Conservation (phyloP, 2,797 vertebrate species). For the Sitta carolinensis region DNA sequence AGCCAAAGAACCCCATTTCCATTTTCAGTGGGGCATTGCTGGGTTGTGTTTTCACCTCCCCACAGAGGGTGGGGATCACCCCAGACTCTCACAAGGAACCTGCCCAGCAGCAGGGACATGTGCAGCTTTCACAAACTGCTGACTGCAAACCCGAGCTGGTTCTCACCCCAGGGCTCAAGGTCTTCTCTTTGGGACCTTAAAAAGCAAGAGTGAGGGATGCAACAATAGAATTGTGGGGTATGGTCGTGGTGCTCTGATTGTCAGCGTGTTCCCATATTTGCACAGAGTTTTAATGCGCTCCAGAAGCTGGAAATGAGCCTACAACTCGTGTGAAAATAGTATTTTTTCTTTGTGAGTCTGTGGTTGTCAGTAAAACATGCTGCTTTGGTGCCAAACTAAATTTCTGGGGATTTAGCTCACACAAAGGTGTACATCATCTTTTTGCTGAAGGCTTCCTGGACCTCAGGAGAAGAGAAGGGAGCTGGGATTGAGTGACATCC, state of each 20-base stretch:
- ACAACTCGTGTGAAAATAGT: not conserved
- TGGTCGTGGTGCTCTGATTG: not conserved
- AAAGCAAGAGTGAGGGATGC: rapidly evolving
- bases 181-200: not conserved
- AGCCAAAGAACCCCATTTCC: not conserved
- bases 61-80: not conserved
- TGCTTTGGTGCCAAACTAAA: not conserved
- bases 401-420: not conserved
- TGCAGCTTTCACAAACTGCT: not conserved
- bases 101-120: rapidly evolving
- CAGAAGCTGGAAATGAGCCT: not conserved
- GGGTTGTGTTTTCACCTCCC: not conserved
- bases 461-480: not conserved
- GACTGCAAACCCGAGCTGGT: not conserved
- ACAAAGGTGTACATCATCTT: not conserved
- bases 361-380: not conserved
- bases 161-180: not conserved
- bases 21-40: not conserved
- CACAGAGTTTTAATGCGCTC: not conserved
- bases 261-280: not conserved
- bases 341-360: not conserved
- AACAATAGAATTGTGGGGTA: not conserved
- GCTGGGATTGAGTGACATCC: not conserved
- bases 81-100: not conserved
- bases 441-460: not conserved